Evolutionary conservation across 2,888 invertebrate genomes (phyloP).

Genomic region (Meteorus colon): DNA sequence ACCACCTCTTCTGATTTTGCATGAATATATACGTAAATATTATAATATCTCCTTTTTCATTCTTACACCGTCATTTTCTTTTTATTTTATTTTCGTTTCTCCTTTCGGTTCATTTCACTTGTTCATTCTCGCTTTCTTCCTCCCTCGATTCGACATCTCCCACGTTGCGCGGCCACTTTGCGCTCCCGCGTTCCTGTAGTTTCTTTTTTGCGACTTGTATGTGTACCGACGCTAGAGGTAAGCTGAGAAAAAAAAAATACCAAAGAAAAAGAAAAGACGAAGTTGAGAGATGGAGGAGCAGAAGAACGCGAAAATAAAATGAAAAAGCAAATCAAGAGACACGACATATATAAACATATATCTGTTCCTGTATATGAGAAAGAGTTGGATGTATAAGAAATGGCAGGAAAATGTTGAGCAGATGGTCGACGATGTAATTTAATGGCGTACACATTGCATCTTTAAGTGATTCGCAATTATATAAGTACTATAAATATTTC

Average conservation of each 20-base stretch:
- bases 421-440: slow-evolving; percentile 44
- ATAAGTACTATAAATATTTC: no score
- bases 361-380: not conserved
- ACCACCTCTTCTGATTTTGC: no score
- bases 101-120: not conserved
- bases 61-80: not conserved
- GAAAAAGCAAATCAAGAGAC: not conserved
- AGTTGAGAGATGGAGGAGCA: not conserved
- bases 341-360: not conserved
- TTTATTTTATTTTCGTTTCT: not conserved
- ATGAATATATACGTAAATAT: no score
- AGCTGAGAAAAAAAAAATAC: not conserved
- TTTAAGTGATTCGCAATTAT: slow-evolving; percentile 14
- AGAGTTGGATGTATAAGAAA: slow-evolving; percentile 25
- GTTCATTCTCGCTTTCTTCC: not conserved
- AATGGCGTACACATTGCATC: slow-evolving; percentile 33
- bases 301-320: not conserved
- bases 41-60: no score
- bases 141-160: slow-evolving; percentile 34
- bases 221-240: slow-evolving; percentile 8
- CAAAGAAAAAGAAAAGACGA: not conserved
- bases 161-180: slow-evolving; percentile 42
- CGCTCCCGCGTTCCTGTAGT: slow-evolving; percentile 36
- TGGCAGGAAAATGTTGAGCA: slow-evolving; percentile 33
- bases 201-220: slow-evolving; percentile 23